A percentile compares a stretch with the other conserved stretches of the same genome.
These are phyloP conservation scores for Anguilla japonica DNA, from an alignment of 2,113 vertebrate genomes.

Conservation along the genomic window DNA sequence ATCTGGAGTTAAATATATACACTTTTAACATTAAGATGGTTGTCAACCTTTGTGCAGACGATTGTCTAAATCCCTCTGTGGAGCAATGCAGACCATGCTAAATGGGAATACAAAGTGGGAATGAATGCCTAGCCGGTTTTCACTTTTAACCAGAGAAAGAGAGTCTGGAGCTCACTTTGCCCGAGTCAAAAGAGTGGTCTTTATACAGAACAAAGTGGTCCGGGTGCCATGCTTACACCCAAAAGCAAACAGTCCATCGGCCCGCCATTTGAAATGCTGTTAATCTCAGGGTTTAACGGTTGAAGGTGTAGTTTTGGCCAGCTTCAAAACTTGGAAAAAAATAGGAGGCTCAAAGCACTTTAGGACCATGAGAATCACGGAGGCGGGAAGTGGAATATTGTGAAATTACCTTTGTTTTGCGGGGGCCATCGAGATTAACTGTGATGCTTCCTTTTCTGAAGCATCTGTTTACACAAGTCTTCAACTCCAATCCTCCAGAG, in stretches of 20 bases:
- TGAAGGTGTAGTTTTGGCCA: conserved; percentile 36
- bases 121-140: no score
- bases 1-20: no score
- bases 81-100: no score
- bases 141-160: no score
- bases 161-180: no score
- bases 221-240: not conserved
- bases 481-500: not conserved
- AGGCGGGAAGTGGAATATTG: not conserved
- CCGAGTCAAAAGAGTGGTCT: no score
- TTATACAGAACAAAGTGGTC: no score
- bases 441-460: not conserved
- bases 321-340: conserved; percentile 6
- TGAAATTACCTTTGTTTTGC: not conserved
- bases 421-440: not conserved
- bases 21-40: no score
- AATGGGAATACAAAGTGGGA: no score
- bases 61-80: no score
- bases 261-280: conserved; percentile 48
- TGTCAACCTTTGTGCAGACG: no score
- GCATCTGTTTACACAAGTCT: not conserved
- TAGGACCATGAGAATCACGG: not conserved
- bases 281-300: conserved; percentile 41
- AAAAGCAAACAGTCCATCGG: conserved; percentile 15
- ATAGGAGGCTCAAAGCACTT: no score